A percentile compares a stretch with the other conserved stretches of the same genome.
phyloP scores from a whole-genome alignment of 1,140 invertebrate genomes.

The Protaetia brevitarsis region DNA sequence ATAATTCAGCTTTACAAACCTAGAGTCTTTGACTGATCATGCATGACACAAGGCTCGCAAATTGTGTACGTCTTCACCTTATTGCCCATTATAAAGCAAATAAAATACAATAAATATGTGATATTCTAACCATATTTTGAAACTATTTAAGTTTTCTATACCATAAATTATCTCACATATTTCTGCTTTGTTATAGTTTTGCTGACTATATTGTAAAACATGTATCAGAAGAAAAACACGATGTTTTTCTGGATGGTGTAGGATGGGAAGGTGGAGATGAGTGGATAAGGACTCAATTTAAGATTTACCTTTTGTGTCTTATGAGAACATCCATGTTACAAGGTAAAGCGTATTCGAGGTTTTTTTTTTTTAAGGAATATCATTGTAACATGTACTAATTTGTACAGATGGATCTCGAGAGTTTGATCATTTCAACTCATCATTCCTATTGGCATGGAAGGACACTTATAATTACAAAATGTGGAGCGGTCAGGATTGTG shows the following conservation, averaged over 20 bases:
- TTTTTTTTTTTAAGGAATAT: neutral
- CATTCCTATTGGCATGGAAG: constrained; percentile 83
- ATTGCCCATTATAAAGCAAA: too few species aligned
- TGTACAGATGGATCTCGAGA: constrained; percentile 67
- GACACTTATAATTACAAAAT: constrained; percentile 83
- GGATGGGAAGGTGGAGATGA: constrained; percentile 91
- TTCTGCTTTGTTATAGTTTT: constrained; percentile 63
- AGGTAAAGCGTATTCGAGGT: constrained; percentile 61
- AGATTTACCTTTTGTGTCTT: constrained; percentile 85
- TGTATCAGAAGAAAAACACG: constrained; percentile 74
- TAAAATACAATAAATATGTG: too few species aligned
- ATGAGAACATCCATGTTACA: constrained; percentile 76
- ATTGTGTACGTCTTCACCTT: too few species aligned
- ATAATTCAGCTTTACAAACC: too few species aligned
- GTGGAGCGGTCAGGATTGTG: constrained; percentile 67
- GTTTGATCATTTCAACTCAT: constrained; percentile 83
- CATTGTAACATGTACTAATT: constrained; percentile 30
- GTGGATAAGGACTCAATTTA: constrained; percentile 95
- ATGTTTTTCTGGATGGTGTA: constrained; percentile 74
- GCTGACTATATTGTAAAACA: constrained; percentile 89
- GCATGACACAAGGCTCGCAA: too few species aligned
- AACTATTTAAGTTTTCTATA: too few species aligned
- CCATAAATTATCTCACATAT: neutral
- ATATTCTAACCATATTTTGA: too few species aligned
- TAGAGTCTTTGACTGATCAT: too few species aligned